These are phyloP conservation scores for Baccha elongata DNA, from an alignment of 2,888 invertebrate species.

Conservation along the genomic window DNA sequence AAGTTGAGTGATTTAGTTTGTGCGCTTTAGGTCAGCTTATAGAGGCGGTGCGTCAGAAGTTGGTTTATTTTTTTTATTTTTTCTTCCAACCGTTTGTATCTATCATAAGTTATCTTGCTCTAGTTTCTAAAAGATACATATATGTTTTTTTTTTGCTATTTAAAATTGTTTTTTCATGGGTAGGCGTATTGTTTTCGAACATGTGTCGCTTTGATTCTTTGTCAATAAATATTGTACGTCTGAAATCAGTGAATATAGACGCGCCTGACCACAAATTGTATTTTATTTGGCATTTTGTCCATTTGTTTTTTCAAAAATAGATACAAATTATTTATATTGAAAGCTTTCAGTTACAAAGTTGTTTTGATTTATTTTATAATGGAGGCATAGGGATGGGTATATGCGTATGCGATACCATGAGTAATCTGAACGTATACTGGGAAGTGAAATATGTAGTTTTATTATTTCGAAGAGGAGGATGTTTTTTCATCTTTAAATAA, in stretches of 20 bases:
- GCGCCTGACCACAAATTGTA: slow-evolving; percentile 59
- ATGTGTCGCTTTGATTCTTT: slow-evolving; percentile 59
- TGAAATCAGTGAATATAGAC: slow-evolving; percentile 13
- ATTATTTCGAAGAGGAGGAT: slow-evolving; percentile 12
- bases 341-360: slow-evolving; percentile 26
- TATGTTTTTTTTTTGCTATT: slow-evolving; percentile 3
- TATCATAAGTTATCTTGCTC: slow-evolving; percentile 51
- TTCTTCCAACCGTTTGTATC: slow-evolving; percentile 27
- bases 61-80: slow-evolving; percentile 28
- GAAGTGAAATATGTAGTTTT: slow-evolving; percentile 40
- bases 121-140: slow-evolving; percentile 51
- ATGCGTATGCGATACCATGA: slow-evolving; percentile 29
- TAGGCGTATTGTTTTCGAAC: slow-evolving; percentile 68
- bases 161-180: slow-evolving; percentile 30
- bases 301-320: slow-evolving; percentile 38
- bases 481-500: slow-evolving; percentile 1
- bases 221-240: slow-evolving; percentile 58
- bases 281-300: slow-evolving; percentile 62
- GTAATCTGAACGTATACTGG: slow-evolving; percentile 56
- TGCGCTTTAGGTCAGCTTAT: slow-evolving; percentile 56
- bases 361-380: slow-evolving; percentile 12
- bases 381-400: background rate
- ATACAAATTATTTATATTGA: slow-evolving; percentile 15
- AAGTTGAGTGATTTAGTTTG: slow-evolving; percentile 33
- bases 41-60: slow-evolving; percentile 66